Conservation (phyloP, 2,888 invertebrate genomes). For the Ophion ellenae region DNA sequence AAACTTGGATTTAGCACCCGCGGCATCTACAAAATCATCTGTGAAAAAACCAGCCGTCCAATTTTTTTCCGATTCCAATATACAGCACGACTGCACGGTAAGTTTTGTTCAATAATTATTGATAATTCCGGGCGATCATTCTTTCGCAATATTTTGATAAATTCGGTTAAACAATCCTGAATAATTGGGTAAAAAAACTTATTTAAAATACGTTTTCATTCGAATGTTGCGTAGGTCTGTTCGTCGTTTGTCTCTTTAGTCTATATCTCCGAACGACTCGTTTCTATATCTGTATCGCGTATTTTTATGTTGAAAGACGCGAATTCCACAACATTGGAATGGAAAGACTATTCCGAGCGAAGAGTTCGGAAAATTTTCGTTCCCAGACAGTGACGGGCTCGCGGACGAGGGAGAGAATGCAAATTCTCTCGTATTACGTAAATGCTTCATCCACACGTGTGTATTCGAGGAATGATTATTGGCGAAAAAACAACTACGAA, state of each 20-base stretch:
- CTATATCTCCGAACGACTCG: neutral
- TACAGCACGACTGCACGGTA: no score
- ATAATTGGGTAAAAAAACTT: slow-evolving; percentile 1
- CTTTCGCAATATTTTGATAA: neutral
- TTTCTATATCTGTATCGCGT: slow-evolving; percentile 1
- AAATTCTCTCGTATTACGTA: slow-evolving; percentile 33
- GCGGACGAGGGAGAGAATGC: slow-evolving; percentile 20
- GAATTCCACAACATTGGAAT: slow-evolving; percentile 52
- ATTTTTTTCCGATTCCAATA: no score
- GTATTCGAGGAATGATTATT: slow-evolving; percentile 58
- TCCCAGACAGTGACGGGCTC: slow-evolving; percentile 4
- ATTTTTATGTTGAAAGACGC: slow-evolving; percentile 8
- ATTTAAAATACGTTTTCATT: slow-evolving; percentile 2
- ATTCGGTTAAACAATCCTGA: neutral
- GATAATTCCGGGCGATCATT: neutral
- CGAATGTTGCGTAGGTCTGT: neutral
- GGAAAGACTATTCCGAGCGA: slow-evolving; percentile 10
- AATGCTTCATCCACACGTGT: slow-evolving; percentile 51
- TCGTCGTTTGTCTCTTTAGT: neutral
- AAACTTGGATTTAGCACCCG: no score
- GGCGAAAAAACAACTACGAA: slow-evolving; percentile 32
- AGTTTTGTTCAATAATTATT: slow-evolving; percentile 1
- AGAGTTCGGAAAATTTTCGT: neutral
- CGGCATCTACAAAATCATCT: no score
- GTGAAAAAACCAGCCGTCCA: no score